Evolutionary conservation across 2,888 invertebrate species (phyloP).

Genomic region (Meandrusa payeni): DNA sequence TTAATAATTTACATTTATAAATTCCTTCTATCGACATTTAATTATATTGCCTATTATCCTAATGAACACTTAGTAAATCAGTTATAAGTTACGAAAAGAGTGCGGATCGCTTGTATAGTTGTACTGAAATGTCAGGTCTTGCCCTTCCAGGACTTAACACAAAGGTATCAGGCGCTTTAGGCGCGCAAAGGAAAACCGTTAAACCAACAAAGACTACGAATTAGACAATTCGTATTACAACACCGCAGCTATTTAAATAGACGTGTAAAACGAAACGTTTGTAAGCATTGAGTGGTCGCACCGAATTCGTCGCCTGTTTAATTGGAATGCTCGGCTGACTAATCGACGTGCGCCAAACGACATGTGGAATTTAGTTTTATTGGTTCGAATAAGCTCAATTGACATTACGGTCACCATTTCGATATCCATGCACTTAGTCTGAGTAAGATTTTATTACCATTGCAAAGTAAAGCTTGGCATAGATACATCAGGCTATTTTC

Average conservation of each 20-base stretch:
- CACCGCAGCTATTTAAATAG: neutral
- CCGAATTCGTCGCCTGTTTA: slow-evolving; percentile 46
- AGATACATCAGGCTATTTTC: too few species aligned
- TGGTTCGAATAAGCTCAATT: slow-evolving; percentile 62
- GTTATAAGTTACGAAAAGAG: too few species aligned
- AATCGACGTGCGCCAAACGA: slow-evolving; percentile 44
- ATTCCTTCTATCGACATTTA: too few species aligned
- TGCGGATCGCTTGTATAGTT: too few species aligned
- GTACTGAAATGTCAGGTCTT: too few species aligned
- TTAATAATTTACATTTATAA: too few species aligned
- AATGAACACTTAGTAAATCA: too few species aligned
- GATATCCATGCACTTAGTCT: slow-evolving; percentile 36
- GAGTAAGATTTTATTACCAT: too few species aligned
- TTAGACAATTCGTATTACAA: slow-evolving; percentile 8
- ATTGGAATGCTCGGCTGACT: slow-evolving; percentile 50
- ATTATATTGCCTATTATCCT: too few species aligned
- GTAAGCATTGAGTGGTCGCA: slow-evolving; percentile 5
- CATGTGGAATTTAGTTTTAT: slow-evolving; percentile 53
- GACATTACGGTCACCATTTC: slow-evolving; percentile 42
- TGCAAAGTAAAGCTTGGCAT: too few species aligned
- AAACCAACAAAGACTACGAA: neutral
- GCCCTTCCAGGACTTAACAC: too few species aligned
- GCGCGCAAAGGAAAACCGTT: neutral
- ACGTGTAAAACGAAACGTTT: neutral
- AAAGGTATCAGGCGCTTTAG: too few species aligned